Evolutionary conservation across 2,797 vertebrate species (phyloP).

Genomic region (Carduelis carduelis): DNA sequence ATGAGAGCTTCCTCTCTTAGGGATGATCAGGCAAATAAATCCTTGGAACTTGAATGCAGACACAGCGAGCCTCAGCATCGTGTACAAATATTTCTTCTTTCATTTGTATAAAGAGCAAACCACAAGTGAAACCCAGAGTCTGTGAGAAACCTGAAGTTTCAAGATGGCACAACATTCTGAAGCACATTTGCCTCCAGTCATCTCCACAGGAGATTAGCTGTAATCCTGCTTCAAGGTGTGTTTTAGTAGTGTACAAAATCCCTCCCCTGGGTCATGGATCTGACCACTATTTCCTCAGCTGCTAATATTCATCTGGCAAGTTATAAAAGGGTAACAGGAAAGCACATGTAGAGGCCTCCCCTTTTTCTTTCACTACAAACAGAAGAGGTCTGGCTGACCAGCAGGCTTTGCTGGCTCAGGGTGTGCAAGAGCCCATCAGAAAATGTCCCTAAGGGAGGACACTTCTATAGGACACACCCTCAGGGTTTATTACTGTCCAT

Average conservation of each 20-base stretch:
- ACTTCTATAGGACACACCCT: background rate
- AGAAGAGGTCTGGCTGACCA: background rate
- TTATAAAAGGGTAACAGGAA: background rate
- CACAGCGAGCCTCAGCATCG: background rate
- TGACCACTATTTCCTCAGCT: background rate
- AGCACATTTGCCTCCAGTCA: background rate
- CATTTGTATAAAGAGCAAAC: background rate
- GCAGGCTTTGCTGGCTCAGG: background rate
- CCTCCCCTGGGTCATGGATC: background rate
- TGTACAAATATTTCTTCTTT: background rate
- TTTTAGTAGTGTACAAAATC: background rate
- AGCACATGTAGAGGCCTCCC: background rate
- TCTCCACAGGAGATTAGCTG: background rate
- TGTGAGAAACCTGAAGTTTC: background rate
- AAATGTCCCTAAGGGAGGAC: rapidly evolving
- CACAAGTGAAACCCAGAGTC: background rate
- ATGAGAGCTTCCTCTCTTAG: background rate
- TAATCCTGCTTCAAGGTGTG: background rate
- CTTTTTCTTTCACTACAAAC: background rate
- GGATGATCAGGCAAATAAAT: background rate
- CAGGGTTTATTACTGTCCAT: background rate
- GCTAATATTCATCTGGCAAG: background rate
- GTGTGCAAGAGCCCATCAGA: background rate
- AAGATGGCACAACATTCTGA: background rate
- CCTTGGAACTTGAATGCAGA: background rate